Evolutionary conservation across 2,888 invertebrate species (phyloP).

Genomic region (Oligia fasciuncula): DNA sequence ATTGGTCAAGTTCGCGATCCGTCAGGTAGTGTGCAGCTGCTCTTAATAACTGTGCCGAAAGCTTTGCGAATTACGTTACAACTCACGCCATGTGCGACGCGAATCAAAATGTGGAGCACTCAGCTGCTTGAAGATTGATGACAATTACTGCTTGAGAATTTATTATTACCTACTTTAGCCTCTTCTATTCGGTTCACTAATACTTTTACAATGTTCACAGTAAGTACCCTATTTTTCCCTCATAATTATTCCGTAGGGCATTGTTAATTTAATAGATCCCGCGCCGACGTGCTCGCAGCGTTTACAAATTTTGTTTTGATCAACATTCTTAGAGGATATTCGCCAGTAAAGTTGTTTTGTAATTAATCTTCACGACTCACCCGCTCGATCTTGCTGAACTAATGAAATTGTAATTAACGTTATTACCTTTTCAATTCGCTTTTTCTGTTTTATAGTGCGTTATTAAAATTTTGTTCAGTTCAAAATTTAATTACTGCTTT

Average conservation of each 20-base stretch:
- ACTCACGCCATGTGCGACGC: slow-evolving; percentile 53
- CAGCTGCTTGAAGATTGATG: slow-evolving; percentile 58
- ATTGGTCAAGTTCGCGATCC: slow-evolving; percentile 63
- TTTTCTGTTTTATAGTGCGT: slow-evolving; percentile 30
- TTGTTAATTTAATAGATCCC: slow-evolving; percentile 69
- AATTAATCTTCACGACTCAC: slow-evolving; percentile 67
- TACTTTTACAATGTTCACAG: slow-evolving; percentile 52
- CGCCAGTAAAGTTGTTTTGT: slow-evolving; percentile 64
- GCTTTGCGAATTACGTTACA: slow-evolving; percentile 57
- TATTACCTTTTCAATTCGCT: slow-evolving; percentile 48
- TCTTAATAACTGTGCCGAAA: slow-evolving; percentile 61
- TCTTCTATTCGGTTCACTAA: slow-evolving; percentile 42
- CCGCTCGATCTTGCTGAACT: slow-evolving; percentile 48
- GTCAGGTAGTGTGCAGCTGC: slow-evolving; percentile 56
- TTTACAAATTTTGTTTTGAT: slow-evolving; percentile 68
- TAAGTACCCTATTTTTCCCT: slow-evolving; percentile 60
- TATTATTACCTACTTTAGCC: slow-evolving; percentile 42
- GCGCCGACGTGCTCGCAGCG: slow-evolving; percentile 54
- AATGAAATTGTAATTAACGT: slow-evolving; percentile 56
- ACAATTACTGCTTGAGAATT: slow-evolving; percentile 50
- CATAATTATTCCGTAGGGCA: slow-evolving; percentile 65
- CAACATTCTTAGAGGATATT: slow-evolving; percentile 64
- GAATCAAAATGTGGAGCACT: slow-evolving; percentile 55
- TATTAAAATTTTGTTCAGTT: slow-evolving; percentile 14
- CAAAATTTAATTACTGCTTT: not conserved